phyloP scores from a whole-genome alignment of 2,888 invertebrate species.

The Xiphydria camelus region DNA sequence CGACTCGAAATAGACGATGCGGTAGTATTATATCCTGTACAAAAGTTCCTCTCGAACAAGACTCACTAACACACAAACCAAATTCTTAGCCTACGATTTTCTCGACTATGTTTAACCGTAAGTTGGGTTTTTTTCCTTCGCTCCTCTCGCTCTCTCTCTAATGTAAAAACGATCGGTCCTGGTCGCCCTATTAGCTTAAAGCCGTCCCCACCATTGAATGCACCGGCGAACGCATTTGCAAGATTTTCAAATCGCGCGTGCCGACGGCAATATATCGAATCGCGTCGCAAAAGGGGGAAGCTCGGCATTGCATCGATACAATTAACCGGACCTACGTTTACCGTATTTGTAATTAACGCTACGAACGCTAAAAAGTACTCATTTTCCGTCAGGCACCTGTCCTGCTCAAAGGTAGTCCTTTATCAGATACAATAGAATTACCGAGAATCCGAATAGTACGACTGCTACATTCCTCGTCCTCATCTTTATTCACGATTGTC shows the following conservation, averaged over 20 bases:
- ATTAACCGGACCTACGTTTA: constrained; percentile 39
- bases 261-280: constrained; percentile 24
- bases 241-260: constrained; percentile 18
- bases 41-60: constrained; percentile 40
- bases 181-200: too few relatives aligned
- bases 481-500: too few relatives aligned
- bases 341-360: constrained; percentile 30
- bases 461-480: too few relatives aligned
- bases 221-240: too few relatives aligned
- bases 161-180: too few relatives aligned
- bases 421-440: constrained; percentile 24
- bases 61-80: constrained; percentile 40
- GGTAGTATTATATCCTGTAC: constrained; percentile 40
- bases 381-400: constrained; percentile 36
- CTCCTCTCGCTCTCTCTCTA: constrained; percentile 1
- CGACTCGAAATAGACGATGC: constrained; percentile 38
- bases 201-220: too few relatives aligned
- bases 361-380: constrained; percentile 40
- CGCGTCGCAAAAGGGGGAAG: constrained; percentile 37
- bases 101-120: too few relatives aligned
- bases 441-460: too few relatives aligned
- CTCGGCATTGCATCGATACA: constrained; percentile 32
- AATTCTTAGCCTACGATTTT: constrained; percentile 40
- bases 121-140: too few relatives aligned
- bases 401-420: constrained; percentile 33